A percentile compares a stretch with the other conserved stretches of the same genome.
phyloP scores from a whole-genome alignment of 2,888 invertebrate genomes.

The Arrhopalites spinosus region DNA sequence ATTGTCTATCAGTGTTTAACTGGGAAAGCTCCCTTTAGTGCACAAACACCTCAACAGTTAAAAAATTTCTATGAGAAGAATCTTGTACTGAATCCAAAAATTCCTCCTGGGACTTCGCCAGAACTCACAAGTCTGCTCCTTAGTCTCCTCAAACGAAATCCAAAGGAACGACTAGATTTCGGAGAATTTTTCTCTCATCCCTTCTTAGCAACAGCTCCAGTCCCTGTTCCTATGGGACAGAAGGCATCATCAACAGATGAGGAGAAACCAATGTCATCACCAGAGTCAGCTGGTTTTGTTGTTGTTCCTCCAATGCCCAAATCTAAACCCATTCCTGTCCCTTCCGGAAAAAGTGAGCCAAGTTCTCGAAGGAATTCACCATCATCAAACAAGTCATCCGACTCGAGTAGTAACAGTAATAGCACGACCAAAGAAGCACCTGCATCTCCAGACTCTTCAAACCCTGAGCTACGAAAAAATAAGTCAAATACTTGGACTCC shows the following conservation, averaged over 20 bases:
- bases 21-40: slow-evolving; percentile 98
- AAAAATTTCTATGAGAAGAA: slow-evolving; percentile 97
- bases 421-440: slow-evolving; percentile 16
- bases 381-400: slow-evolving; percentile 34
- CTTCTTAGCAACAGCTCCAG: slow-evolving; percentile 64
- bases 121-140: slow-evolving; percentile 85
- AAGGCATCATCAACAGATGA: slow-evolving; percentile 45
- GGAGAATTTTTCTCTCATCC: slow-evolving; percentile 94
- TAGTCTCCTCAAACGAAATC: slow-evolving; percentile 83
- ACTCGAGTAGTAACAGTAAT: slow-evolving; percentile 3
- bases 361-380: slow-evolving; percentile 54
- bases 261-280: slow-evolving; percentile 53
- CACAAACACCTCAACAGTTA: slow-evolving; percentile 94
- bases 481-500: slow-evolving; percentile 61
- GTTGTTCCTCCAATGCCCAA: slow-evolving; percentile 56
- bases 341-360: slow-evolving; percentile 54
- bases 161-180: slow-evolving; percentile 94
- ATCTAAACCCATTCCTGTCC: slow-evolving; percentile 56
- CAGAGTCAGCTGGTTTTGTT: slow-evolving; percentile 56
- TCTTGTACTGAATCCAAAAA: slow-evolving; percentile 85
- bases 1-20: slow-evolving; percentile 98
- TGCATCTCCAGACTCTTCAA: slow-evolving; percentile 14
- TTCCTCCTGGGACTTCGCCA: slow-evolving; percentile 90
- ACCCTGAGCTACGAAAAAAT: slow-evolving; percentile 34
- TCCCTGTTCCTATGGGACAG: slow-evolving; percentile 49